These are phyloP conservation scores for Ceuthmochares aereus DNA, from an alignment of 2,113 vertebrate species.

Conservation along the genomic window DNA sequence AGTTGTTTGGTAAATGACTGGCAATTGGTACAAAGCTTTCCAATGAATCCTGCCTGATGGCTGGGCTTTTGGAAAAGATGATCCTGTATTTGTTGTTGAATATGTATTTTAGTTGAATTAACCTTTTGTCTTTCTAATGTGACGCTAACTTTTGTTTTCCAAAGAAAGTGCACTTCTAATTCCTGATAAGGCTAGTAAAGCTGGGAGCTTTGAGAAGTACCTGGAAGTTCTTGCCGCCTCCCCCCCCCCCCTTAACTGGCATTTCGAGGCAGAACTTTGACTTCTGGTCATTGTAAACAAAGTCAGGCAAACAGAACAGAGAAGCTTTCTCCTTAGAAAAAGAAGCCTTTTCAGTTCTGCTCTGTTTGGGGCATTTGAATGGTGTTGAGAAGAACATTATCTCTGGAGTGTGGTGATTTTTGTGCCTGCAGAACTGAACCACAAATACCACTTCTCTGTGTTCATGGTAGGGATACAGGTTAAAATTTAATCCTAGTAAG, in stretches of 20 bases:
- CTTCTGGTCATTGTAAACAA: background rate
- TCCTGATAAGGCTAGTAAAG: background rate
- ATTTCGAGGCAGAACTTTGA: background rate
- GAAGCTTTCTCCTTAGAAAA: background rate
- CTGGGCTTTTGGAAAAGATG: background rate
- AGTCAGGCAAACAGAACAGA: background rate
- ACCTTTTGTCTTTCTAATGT: background rate
- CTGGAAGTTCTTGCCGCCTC: background rate
- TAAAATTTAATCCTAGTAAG: background rate
- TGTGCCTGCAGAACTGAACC: background rate
- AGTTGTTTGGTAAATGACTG: background rate
- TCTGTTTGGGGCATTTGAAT: background rate
- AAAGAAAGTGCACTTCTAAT: background rate
- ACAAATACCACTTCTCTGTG: background rate
- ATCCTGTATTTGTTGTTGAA: background rate
- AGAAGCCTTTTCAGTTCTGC: background rate
- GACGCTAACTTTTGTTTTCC: fast-evolving
- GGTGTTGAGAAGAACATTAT: background rate
- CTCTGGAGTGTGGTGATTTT: background rate
- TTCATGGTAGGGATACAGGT: background rate
- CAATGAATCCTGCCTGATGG: background rate
- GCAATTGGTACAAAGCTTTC: background rate
- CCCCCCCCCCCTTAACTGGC: background rate
- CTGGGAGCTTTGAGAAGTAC: background rate
- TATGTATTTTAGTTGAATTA: background rate